Base-by-base conservation (phyloP, 1,140 invertebrate species). In the Drosophila sulfurigaster region DNA sequence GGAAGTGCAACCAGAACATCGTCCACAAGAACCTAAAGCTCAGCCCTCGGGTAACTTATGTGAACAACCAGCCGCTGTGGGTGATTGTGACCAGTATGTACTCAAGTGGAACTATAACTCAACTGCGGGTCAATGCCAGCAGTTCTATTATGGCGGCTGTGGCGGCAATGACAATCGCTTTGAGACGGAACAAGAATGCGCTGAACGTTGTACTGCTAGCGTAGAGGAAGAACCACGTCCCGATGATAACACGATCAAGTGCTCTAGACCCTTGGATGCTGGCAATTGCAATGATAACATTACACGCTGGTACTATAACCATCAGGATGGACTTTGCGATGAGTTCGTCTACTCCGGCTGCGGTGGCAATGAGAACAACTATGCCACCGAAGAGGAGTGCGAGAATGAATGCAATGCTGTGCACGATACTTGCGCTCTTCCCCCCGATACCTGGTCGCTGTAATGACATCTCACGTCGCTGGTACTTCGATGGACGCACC, bases 291-390 rank as follows among this genome's bases (percentile, higher is more conserved):
- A 93, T 4, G 93, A 94, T 38, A 91, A 93, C 56, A 79, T 93
- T 67, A 90, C 93, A 0, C 95, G 95, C 57, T 99, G 96, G 95
- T 96, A 95, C 92, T 99, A 98, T 92, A 96, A 98, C 89, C 94
- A 94, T 15, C 78, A 92, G 35, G 94, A 95, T 43, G 97, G 97
- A 30, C 93, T 95, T 11, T 99, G 98, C 92, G 95, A 95, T 66
- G 94, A 95, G 74, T 99, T 99, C 93, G 93, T 94, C 3, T 99
- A 96, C 80, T 95, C 95, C 0, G 97, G 97, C 51, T 98, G 97
- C 85, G 95, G 95, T 8, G 97, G 97, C 48, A 99, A 99, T 92
- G 93, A 94, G 59, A 99, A 99, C 91, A 96, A 96, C 81, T 99
- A 98, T 94, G 94, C 94, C 45, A 94, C 93, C 15, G 93, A 94